Evolutionary conservation across 2,888 invertebrate species (phyloP), one percentile per base, ranked within the genome.

Genomic region (Chrysotoxum bicinctum): DNA sequence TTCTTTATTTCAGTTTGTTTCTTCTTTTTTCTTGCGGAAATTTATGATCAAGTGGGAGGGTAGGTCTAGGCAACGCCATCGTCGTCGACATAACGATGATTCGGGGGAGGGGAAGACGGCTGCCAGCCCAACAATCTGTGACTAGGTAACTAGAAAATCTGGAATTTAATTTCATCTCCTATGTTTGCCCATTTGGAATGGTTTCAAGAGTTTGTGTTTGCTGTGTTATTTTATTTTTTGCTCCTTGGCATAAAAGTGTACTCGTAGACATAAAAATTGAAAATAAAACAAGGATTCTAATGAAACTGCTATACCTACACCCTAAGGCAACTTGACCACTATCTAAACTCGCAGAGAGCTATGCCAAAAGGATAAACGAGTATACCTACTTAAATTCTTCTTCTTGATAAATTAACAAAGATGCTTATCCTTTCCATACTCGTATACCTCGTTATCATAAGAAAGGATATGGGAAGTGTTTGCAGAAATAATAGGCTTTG

Each of bases 331-430:
- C 76, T 80, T 76, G 80, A 81, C 85, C 84, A 81, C 72, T 54
- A 66, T 50, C 48, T 48, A 32, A 21, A 35, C 35, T 35, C 50
- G n/a, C 12, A 48, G 66, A 35, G 32, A 12, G 35, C 12, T 19
- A 50, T 66, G 72, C 52, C 32, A 64, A 30, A 68, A 45, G 45
- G 30, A 52, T 21, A 48, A 19, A 54, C 7, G 14, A n/a, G 2
- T 1, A 50, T 21, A 30, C 56, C 56, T 73, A 43, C 62, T 50
- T 40, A 21, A 52, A 72, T 72, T 66, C 68, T 85, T 76, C 76
- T 43, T 72, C 80, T 81, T 85, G 85, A 85, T 85, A 85, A 85
- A 81, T 81, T 81, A 85, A 85, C 85, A 77, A 50, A 66, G 81
- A 81, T 85, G 56, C 72, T 81, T 85, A 85, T 85, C 85, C 66